Base-by-base conservation (phyloP, 2,888 invertebrate genomes). In the Rhingia rostrata region DNA sequence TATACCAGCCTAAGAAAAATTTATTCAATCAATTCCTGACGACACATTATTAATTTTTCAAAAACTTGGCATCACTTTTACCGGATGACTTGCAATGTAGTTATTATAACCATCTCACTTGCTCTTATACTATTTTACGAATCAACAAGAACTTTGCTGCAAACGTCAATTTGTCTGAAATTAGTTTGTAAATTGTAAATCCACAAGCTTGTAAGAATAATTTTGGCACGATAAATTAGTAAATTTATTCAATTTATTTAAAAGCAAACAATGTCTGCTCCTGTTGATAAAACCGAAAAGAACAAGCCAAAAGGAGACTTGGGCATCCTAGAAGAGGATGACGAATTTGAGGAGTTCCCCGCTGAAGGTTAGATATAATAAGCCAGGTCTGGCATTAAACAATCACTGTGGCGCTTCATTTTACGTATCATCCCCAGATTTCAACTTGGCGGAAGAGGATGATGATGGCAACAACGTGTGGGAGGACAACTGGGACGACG, bases 401-500 rank as follows among this genome's bases (percentile, higher is more conserved):
- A 5, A 43, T 14, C 3, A 43, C 2, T 30, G 22, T 45, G 7
- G 6, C 10, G 4, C 12, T 12, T 32, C 6, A 14, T 35, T 49
- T 22, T 9, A 7, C 30, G 7, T 39, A 7, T 7, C n/a, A 35
- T 10, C 32, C 32, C 4, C 10, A 96, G 96, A 97, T 92, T 97
- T 96, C 95, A 95, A 96, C 1, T 94, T 94, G 4, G 96, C 94
- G 86, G 96, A 96, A 66, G 97, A 97, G 88, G 98, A 97, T 90
- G 97, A 97, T 79, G 97, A 97, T 88, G 98, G 98, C 89, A 95
- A 98, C 0, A 99, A 98, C 87, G 99, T 99, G 0, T 99, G 99
- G 99, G 99, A 99, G 91, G 99, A 99, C 90, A 99, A 99, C 90
- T 99, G 99, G 99, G 99, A 99, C 91, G 99, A 99, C 92, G 99